Evolutionary conservation across 2,113 vertebrate genomes (phyloP).

Genomic region (Hypocryptadius cinnamomeus): DNA sequence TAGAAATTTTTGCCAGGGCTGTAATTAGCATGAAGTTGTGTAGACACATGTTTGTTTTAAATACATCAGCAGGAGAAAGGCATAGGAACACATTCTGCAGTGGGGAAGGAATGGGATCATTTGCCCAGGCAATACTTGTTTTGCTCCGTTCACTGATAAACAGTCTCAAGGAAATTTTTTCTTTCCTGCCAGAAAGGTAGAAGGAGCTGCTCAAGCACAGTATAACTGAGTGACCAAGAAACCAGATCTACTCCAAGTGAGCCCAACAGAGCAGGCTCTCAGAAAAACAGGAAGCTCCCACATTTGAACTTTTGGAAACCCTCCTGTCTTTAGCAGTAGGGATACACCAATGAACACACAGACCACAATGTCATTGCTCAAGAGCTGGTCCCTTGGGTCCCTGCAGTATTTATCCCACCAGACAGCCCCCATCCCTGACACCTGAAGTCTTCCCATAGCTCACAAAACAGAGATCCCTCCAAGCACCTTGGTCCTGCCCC

Average conservation of each 20-base stretch:
- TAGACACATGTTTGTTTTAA: neutral
- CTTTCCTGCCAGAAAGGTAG: neutral
- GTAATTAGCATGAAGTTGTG: neutral
- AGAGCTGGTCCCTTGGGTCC: neutral
- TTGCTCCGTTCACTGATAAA: neutral
- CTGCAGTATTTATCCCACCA: neutral
- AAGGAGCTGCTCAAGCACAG: neutral
- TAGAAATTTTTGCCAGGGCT: neutral
- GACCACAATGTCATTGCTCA: rapidly evolving
- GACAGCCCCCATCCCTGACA: neutral
- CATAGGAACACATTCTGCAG: neutral
- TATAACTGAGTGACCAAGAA: neutral
- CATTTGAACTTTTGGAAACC: neutral
- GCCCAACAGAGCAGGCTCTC: neutral
- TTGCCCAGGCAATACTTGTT: neutral
- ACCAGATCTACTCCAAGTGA: neutral
- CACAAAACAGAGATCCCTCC: neutral
- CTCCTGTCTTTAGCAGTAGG: neutral
- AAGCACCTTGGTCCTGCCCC: neutral
- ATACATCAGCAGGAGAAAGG: neutral
- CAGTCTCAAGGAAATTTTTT: neutral
- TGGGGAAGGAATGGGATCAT: neutral
- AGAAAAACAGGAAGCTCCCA: neutral
- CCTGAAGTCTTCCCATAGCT: neutral
- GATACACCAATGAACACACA: neutral